Conservation (phyloP, 2,888 invertebrate genomes). For the Eudasyphora cyanicolor region DNA sequence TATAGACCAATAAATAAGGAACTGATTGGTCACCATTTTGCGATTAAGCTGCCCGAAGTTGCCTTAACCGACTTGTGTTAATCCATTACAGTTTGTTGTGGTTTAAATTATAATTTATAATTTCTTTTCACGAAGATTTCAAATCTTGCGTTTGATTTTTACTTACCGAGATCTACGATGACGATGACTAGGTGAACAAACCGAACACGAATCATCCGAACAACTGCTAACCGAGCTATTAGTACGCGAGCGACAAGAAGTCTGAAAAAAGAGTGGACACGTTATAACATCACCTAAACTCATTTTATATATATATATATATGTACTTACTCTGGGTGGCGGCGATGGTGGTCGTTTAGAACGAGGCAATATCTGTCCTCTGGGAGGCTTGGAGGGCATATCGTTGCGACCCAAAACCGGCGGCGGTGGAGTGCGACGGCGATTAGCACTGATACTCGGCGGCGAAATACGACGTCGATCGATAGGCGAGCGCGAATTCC, state of each 20-base stretch:
- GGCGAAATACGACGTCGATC: conserved; percentile 71
- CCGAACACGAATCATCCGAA: conserved; percentile 91
- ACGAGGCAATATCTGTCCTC: conserved; percentile 77
- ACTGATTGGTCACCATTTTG: too few species aligned
- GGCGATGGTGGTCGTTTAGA: conserved; percentile 80
- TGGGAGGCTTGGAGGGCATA: conserved; percentile 72
- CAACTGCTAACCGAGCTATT: conserved; percentile 90
- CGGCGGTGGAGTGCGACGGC: conserved; percentile 76
- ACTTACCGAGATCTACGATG: conserved; percentile 78
- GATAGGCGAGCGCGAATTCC: conserved; percentile 77
- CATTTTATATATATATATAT: too few species aligned
- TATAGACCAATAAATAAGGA: too few species aligned
- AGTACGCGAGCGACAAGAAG: conserved; percentile 84
- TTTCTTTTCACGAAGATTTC: background rate
- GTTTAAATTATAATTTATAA: background rate
- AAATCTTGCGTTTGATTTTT: too few species aligned
- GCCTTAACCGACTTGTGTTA: too few species aligned
- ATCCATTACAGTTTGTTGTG: background rate
- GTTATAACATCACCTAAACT: background rate
- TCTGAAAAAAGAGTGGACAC: conserved; percentile 67
- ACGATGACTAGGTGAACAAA: conserved; percentile 86
- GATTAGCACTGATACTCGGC: conserved; percentile 67
- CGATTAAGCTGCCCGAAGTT: too few species aligned
- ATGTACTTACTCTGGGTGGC: conserved; percentile 79
- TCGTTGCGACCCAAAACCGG: conserved; percentile 67